Conservation (phyloP, 2,797 vertebrate species). For the Gymnoscopelus braueri region DNA sequence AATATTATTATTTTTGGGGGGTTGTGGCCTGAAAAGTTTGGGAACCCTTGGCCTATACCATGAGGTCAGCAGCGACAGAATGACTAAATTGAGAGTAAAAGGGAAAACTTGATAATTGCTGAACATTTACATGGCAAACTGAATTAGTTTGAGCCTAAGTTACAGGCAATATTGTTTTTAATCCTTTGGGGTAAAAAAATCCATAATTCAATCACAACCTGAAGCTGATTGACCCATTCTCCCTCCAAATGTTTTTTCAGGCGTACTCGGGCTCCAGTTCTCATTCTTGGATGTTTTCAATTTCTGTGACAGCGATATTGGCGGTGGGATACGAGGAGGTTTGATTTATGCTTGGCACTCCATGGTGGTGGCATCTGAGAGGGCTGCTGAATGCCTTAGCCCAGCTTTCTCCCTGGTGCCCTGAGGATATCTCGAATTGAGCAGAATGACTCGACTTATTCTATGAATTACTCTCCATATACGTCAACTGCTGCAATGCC, state of each 20-base stretch:
- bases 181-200: too few species aligned
- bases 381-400: conserved; percentile 29
- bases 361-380: conserved; percentile 35
- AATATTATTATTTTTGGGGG: too few species aligned
- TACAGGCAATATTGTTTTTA: too few species aligned
- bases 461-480: conserved; percentile 48
- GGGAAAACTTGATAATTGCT: too few species aligned
- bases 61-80: too few species aligned
- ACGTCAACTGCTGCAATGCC: conserved; percentile 32
- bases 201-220: conserved; percentile 8
- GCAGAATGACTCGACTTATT: conserved; percentile 57
- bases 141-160: too few species aligned
- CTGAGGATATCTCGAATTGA: conserved; percentile 62
- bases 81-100: too few species aligned
- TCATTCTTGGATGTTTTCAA: conserved; percentile 37
- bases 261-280: conserved; percentile 14
- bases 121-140: too few species aligned
- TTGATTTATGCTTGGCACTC: conserved; percentile 58
- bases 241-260: conserved; percentile 31
- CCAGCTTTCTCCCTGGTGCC: conserved; percentile 19
- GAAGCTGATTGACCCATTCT: conserved; percentile 19
- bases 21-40: too few species aligned
- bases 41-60: too few species aligned
- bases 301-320: conserved; percentile 39
- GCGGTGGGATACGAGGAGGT: conserved; percentile 26